A percentile compares a stretch with the other conserved stretches of the same genome.
These are phyloP conservation scores for Tachina grossa DNA, from an alignment of 2,888 invertebrate species.

Conservation along the genomic window DNA sequence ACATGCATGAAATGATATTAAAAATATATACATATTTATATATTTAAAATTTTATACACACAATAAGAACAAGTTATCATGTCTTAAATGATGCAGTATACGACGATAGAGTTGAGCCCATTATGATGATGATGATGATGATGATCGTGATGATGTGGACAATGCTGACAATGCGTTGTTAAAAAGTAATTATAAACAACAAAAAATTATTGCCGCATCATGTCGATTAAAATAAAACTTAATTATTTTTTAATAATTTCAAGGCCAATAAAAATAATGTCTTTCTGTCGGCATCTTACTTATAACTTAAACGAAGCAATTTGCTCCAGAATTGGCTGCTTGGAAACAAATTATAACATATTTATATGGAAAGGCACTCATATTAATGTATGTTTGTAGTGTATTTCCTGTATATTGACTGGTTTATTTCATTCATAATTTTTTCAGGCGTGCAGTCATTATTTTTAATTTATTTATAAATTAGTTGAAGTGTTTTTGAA, in stretches of 20 bases:
- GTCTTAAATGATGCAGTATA: slow-evolving; percentile 9
- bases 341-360: slow-evolving; percentile 1
- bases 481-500: slow-evolving; percentile 9
- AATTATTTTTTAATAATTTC: slow-evolving; percentile 63
- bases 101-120: slow-evolving; percentile 3
- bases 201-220: slow-evolving; percentile 28
- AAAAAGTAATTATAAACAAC: slow-evolving; percentile 62
- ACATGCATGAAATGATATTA: slow-evolving; percentile 23
- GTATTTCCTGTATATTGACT: neutral
- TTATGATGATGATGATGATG: slow-evolving; percentile 36
- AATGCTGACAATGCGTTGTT: slow-evolving; percentile 58
- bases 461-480: slow-evolving; percentile 50
- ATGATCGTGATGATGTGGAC: slow-evolving; percentile 17
- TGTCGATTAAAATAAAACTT: slow-evolving; percentile 48
- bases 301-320: neutral
- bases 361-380: neutral
- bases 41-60: slow-evolving; percentile 21
- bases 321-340: slow-evolving; percentile 23
- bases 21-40: slow-evolving; percentile 14
- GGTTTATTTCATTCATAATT: slow-evolving; percentile 36
- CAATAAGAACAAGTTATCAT: slow-evolving; percentile 20
- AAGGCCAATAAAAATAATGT: slow-evolving; percentile 30
- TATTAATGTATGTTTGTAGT: neutral
- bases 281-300: neutral
- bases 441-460: slow-evolving; percentile 24